Evolutionary conservation across 2,113 vertebrate genomes (phyloP).

Genomic region (Gymnarchus niloticus): DNA sequence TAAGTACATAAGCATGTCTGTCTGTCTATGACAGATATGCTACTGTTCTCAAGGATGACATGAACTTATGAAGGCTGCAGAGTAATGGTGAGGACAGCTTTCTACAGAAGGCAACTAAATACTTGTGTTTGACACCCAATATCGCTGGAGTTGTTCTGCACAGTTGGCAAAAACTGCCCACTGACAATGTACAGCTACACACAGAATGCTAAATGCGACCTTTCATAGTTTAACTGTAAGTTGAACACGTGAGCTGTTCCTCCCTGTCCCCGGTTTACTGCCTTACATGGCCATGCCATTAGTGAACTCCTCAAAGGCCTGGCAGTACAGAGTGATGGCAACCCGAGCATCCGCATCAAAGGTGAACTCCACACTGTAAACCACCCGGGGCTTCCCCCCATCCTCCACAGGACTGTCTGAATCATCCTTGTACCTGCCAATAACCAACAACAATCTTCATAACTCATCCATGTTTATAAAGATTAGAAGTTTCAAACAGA

Average conservation of each 20-base stretch:
- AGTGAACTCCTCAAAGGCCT: constrained; percentile 89
- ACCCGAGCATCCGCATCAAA: constrained; percentile 93
- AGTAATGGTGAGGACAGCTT: background rate
- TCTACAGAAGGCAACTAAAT: background rate
- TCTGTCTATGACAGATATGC: background rate
- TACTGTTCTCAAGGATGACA: background rate
- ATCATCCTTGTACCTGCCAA: constrained; percentile 86
- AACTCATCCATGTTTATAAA: background rate
- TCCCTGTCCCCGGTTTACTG: constrained; percentile 1
- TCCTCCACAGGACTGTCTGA: constrained; percentile 77
- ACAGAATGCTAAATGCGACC: background rate
- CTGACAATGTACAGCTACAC: background rate
- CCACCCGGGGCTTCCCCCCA: constrained; percentile 76
- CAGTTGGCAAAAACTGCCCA: background rate
- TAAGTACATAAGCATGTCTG: no score
- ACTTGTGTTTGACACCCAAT: background rate
- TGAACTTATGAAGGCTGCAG: background rate
- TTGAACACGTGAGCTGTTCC: background rate
- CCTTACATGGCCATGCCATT: constrained; percentile 91
- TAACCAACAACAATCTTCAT: background rate
- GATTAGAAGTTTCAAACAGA: background rate
- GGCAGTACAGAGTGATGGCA: constrained; percentile 93
- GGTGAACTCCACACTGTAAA: constrained; percentile 94
- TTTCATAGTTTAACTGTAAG: background rate
- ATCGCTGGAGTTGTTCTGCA: background rate